Evolutionary conservation across 1,140 invertebrate species (phyloP).

Genomic region (Thaumetopoea pityocampa): DNA sequence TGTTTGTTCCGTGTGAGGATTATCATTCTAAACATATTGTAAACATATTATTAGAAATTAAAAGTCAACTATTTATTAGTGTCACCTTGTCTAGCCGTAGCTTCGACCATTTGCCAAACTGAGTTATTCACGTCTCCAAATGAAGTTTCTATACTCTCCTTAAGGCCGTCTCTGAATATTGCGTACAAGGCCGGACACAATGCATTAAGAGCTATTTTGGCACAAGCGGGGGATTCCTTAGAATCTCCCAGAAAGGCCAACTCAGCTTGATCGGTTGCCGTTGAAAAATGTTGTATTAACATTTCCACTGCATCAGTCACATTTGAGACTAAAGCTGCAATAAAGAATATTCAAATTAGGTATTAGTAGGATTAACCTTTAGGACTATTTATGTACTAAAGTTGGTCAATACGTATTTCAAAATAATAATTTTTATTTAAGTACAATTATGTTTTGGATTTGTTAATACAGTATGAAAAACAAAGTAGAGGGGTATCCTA

Average conservation of each 20-base stretch:
- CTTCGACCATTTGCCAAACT: slow-evolving; percentile 92
- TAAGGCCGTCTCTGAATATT: slow-evolving; percentile 88
- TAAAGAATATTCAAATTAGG: too few relatives aligned
- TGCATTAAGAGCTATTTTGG: slow-evolving; percentile 82
- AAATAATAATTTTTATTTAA: too few relatives aligned
- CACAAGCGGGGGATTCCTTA: slow-evolving; percentile 78
- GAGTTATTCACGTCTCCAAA: slow-evolving; percentile 92
- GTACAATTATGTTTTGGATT: too few relatives aligned
- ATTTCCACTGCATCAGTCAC: slow-evolving; percentile 82
- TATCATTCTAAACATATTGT: too few relatives aligned
- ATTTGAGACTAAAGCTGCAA: slow-evolving; percentile 79
- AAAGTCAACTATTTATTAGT: background rate
- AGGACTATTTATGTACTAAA: too few relatives aligned
- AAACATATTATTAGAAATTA: background rate
- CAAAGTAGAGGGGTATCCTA: background rate
- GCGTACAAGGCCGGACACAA: slow-evolving; percentile 90
- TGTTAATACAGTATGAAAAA: too few relatives aligned
- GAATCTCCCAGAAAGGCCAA: slow-evolving; percentile 76
- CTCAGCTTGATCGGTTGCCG: slow-evolving; percentile 76
- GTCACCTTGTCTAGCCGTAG: slow-evolving; percentile 88
- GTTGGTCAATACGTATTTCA: too few relatives aligned
- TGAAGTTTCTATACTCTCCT: slow-evolving; percentile 87
- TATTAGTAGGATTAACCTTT: too few relatives aligned
- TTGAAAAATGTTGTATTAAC: slow-evolving; percentile 78
- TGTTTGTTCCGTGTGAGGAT: too few relatives aligned